Conservation (phyloP, 2,888 invertebrate species). For the Cerceris rybyensis region DNA sequence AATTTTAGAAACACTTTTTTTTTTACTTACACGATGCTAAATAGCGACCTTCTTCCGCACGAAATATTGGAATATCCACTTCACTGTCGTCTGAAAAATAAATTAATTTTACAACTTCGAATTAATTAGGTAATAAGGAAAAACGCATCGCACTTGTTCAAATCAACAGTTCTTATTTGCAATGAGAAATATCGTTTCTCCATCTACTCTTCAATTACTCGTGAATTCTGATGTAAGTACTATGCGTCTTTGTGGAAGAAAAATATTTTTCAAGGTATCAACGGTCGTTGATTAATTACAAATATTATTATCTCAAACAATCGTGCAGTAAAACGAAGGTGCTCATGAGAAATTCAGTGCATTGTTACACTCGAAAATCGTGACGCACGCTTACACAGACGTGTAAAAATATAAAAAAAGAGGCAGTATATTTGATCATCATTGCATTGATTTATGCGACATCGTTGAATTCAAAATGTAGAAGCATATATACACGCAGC, state of each 20-base stretch:
- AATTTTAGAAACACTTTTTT: not conserved
- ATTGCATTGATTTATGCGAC: constrained; percentile 6
- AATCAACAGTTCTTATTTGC: not conserved
- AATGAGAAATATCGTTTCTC: not conserved
- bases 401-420: not conserved
- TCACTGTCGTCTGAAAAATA: constrained; percentile 82
- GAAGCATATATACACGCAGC: constrained; percentile 28
- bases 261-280: not conserved
- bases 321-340: constrained; percentile 1
- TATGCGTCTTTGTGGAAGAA: constrained; percentile 1
- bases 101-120: constrained; percentile 6
- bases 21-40: constrained; percentile 90
- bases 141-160: constrained; percentile 15
- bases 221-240: constrained; percentile 1
- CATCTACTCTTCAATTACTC: not conserved
- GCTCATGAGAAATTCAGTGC: constrained; percentile 26
- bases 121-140: not conserved
- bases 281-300: not conserved
- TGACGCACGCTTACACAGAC: constrained; percentile 16
- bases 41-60: constrained; percentile 94
- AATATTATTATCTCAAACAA: not conserved
- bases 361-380: constrained; percentile 34
- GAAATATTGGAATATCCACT: constrained; percentile 90
- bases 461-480: constrained; percentile 7
- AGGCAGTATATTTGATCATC: not conserved